Evolutionary conservation across 2,888 invertebrate genomes (phyloP).

Genomic region (Acanthosepion lycidas): DNA sequence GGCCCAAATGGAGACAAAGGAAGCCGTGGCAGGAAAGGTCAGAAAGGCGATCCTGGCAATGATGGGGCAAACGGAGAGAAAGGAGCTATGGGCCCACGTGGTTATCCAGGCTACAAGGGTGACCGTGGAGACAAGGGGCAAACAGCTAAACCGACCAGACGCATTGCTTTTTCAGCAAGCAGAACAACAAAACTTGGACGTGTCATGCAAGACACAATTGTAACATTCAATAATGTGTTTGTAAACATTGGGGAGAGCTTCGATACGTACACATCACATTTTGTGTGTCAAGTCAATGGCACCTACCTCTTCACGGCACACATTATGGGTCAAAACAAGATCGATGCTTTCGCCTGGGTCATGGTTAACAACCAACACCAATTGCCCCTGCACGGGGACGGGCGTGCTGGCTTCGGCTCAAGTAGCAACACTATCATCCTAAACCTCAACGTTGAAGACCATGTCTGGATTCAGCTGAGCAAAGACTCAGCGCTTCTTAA

Average conservation of each 20-base stretch:
- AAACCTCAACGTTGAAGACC: slow-evolving; percentile 67
- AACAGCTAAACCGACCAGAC: slow-evolving; percentile 52
- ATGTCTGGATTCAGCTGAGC: slow-evolving; percentile 71
- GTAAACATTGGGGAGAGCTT: slow-evolving; percentile 71
- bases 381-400: slow-evolving; percentile 72
- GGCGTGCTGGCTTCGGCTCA: slow-evolving; percentile 70
- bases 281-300: slow-evolving; percentile 70
- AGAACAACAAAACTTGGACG: slow-evolving; percentile 71
- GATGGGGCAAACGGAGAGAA: slow-evolving; percentile 60
- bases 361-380: slow-evolving; percentile 72
- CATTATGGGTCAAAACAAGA: slow-evolving; percentile 69
- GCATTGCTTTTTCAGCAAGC: slow-evolving; percentile 72
- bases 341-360: slow-evolving; percentile 72
- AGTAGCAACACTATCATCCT: slow-evolving; percentile 72
- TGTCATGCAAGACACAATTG: slow-evolving; percentile 69
- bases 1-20: slow-evolving; percentile 59
- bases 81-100: slow-evolving; percentile 62
- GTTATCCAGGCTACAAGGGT: slow-evolving; percentile 67
- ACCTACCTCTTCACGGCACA: slow-evolving; percentile 72
- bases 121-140: slow-evolving; percentile 54
- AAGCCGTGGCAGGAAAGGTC: slow-evolving; percentile 59
- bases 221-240: slow-evolving; percentile 70
- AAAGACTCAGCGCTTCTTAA: slow-evolving; percentile 72
- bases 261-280: slow-evolving; percentile 70
- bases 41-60: slow-evolving; percentile 61